Conservation (phyloP, 2,888 invertebrate species). For the Hypselothyrea guttata region DNA sequence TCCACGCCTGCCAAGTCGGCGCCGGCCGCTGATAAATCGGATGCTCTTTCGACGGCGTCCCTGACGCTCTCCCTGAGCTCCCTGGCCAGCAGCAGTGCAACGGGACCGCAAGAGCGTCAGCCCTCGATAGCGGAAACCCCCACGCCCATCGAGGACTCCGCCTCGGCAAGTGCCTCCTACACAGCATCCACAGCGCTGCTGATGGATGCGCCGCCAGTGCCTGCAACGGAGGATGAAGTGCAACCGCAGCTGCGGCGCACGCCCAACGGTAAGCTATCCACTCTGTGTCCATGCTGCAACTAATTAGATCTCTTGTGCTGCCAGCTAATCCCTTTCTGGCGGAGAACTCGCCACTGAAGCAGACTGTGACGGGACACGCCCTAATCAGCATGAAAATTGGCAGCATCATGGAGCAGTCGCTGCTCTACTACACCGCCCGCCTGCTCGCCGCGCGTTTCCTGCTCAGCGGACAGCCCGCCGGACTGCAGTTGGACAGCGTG, state of each 20-base stretch:
- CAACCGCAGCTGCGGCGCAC: constrained; percentile 49
- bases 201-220: constrained; percentile 56
- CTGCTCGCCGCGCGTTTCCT: constrained; percentile 80
- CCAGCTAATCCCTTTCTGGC: constrained; percentile 76
- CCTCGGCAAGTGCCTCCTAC: constrained; percentile 69
- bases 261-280: constrained; percentile 62
- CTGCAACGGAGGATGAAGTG: constrained; percentile 37
- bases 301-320: constrained; percentile 50
- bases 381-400: constrained; percentile 79
- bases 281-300: constrained; percentile 24
- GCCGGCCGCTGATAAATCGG: constrained; percentile 59
- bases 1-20: constrained; percentile 59
- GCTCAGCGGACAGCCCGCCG: constrained; percentile 82
- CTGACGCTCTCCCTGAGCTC: constrained; percentile 80
- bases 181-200: constrained; percentile 78
- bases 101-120: constrained; percentile 61
- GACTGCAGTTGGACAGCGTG: constrained; percentile 87
- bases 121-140: constrained; percentile 60
- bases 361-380: constrained; percentile 52
- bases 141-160: constrained; percentile 67
- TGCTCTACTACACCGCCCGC: constrained; percentile 80
- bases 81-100: constrained; percentile 73
- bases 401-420: constrained; percentile 79
- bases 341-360: constrained; percentile 63
- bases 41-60: constrained; percentile 66